Evolutionary conservation across 2,888 invertebrate species (phyloP).

Genomic region (Troilus luridus): DNA sequence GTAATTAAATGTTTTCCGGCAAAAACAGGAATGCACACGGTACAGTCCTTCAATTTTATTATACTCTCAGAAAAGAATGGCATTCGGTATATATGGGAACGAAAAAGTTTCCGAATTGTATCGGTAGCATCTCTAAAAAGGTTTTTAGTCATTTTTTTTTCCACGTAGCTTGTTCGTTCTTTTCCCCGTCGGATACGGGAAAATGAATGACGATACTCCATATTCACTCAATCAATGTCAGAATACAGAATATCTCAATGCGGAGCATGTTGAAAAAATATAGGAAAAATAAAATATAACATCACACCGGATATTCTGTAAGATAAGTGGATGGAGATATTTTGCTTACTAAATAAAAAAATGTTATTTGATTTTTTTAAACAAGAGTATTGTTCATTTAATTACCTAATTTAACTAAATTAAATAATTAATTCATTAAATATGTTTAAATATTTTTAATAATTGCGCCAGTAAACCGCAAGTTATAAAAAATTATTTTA

Average conservation of each 20-base stretch:
- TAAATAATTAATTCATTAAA: too few relatives aligned
- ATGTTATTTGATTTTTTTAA: too few relatives aligned
- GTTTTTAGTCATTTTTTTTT: not conserved
- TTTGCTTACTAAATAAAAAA: too few relatives aligned
- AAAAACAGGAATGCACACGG: not conserved
- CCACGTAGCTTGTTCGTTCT: not conserved
- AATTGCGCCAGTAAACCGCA: too few relatives aligned
- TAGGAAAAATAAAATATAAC: not conserved
- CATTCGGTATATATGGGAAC: not conserved
- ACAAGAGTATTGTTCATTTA: too few relatives aligned
- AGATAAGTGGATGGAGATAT: not conserved
- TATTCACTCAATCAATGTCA: constrained; percentile 24
- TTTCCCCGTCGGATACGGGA: constrained; percentile 2
- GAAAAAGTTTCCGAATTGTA: not conserved
- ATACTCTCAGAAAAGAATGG: not conserved
- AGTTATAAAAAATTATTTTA: too few relatives aligned
- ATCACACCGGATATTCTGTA: constrained; percentile 21
- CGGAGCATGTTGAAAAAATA: not conserved
- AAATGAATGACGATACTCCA: constrained; percentile 6
- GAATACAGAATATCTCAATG: constrained; percentile 24
- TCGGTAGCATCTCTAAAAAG: not conserved
- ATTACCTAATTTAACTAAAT: too few relatives aligned
- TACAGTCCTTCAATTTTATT: not conserved
- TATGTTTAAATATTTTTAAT: too few relatives aligned
- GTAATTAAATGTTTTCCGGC: too few relatives aligned